Percentiles rank a stretch among this genome's conserved stretches.
These are phyloP conservation scores for Lasioglossum baleicum DNA, from an alignment of 1,140 invertebrate species.

Conservation along the genomic window DNA sequence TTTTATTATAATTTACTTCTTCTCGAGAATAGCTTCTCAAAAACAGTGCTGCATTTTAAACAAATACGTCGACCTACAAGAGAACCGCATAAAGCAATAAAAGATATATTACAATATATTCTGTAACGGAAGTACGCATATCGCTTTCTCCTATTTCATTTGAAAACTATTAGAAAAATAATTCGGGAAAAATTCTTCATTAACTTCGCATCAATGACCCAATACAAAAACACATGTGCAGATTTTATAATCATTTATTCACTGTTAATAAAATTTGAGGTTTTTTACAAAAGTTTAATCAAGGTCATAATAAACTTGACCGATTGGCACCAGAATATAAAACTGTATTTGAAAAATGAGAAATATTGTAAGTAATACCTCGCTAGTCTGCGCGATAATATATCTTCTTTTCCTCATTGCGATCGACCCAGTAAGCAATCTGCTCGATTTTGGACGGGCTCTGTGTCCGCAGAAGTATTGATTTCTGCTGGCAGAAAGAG, in stretches of 20 bases:
- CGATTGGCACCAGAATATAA: constrained; percentile 29
- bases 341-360: constrained; percentile 30
- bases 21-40: no score
- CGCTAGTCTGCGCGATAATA: constrained; percentile 8
- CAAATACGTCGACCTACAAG: no score
- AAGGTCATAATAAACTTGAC: neutral
- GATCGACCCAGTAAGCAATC: no score
- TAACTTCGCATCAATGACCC: neutral
- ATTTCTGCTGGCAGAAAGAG: no score
- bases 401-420: neutral
- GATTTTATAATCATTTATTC: constrained; percentile 18
- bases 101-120: no score
- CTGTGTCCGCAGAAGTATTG: no score
- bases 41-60: no score
- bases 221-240: neutral
- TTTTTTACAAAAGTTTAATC: constrained; percentile 29
- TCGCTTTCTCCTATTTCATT: no score
- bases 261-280: neutral
- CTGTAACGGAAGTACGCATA: no score
- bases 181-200: neutral
- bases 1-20: no score
- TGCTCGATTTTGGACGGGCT: no score
- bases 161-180: neutral
- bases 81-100: no score
- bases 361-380: constrained; percentile 5